A percentile compares a stretch with the other conserved stretches of the same genome.
These are phyloP conservation scores for Gallinago stenura DNA, from an alignment of 2,797 vertebrate genomes.

Conservation along the genomic window DNA sequence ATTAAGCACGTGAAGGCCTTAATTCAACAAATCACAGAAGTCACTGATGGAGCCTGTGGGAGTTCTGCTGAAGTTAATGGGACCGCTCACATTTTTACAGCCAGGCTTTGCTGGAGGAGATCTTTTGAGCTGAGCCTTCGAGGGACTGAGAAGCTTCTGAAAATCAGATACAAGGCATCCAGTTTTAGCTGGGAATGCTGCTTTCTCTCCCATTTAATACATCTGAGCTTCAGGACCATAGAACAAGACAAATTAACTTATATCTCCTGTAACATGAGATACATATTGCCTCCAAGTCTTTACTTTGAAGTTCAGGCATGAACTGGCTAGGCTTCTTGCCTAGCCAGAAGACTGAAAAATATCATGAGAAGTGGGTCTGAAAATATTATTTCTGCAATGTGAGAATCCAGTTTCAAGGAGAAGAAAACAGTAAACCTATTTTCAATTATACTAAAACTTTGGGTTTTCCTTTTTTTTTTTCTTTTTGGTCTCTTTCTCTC, in stretches of 20 bases:
- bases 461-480: not conserved
- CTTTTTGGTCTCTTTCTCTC: conserved; percentile 1
- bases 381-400: conserved; percentile 5
- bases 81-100: not conserved
- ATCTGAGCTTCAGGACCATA: not conserved
- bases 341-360: not conserved
- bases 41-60: not conserved
- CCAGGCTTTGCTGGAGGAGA: not conserved
- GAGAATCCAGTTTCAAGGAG: conserved; percentile 38
- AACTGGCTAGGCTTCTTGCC: not conserved
- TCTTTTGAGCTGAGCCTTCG: not conserved
- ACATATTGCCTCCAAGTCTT: not conserved
- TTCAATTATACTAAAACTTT: not conserved
- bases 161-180: not conserved
- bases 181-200: not conserved
- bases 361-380: not conserved
- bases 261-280: not conserved
- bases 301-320: not conserved
- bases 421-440: conserved; percentile 22
- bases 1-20: not conserved
- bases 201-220: not conserved
- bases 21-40: not conserved
- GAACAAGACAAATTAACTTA: not conserved
- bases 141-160: not conserved
- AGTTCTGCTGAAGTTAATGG: not conserved